These are phyloP conservation scores for Spilarctia lutea DNA, from an alignment of 2,888 invertebrate species.

Conservation along the genomic window DNA sequence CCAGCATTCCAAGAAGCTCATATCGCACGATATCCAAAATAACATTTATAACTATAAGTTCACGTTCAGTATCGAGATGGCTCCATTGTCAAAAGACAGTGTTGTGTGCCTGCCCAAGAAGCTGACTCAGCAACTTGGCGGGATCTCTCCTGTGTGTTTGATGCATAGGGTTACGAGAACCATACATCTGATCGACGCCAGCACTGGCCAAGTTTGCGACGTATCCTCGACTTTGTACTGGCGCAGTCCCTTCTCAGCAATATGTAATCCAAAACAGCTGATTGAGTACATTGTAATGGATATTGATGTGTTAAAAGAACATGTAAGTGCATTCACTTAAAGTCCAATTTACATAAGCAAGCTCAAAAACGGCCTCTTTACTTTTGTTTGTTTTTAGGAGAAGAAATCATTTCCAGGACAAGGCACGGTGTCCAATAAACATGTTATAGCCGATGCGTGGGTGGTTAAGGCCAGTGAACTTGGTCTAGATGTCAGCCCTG, in stretches of 20 bases:
- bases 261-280: conserved; percentile 96
- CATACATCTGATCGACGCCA: conserved; percentile 97
- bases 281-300: conserved; percentile 98
- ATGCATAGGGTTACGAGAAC: conserved; percentile 95
- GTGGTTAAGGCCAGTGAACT: conserved; percentile 95
- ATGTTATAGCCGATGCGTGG: conserved; percentile 97
- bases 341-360: background rate
- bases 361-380: background rate
- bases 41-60: conserved; percentile 99
- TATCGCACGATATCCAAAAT: conserved; percentile 99
- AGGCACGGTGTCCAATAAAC: conserved; percentile 94
- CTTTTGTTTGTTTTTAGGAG: conserved; percentile 81
- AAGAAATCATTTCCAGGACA: conserved; percentile 94
- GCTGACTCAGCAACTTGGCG: conserved; percentile 94
- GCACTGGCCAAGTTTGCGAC: conserved; percentile 95
- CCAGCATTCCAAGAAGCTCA: conserved; percentile 96
- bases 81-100: conserved; percentile 98
- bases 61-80: conserved; percentile 97
- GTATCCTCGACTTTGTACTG: conserved; percentile 93
- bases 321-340: conserved; percentile 68
- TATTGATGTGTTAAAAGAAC: conserved; percentile 91
- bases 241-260: conserved; percentile 94
- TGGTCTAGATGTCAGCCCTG: conserved; percentile 92
- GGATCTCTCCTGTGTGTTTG: conserved; percentile 95
- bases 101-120: conserved; percentile 96